Evolutionary conservation across 2,888 invertebrate species (phyloP).

Genomic region (Caenorhabditis sp.): DNA sequence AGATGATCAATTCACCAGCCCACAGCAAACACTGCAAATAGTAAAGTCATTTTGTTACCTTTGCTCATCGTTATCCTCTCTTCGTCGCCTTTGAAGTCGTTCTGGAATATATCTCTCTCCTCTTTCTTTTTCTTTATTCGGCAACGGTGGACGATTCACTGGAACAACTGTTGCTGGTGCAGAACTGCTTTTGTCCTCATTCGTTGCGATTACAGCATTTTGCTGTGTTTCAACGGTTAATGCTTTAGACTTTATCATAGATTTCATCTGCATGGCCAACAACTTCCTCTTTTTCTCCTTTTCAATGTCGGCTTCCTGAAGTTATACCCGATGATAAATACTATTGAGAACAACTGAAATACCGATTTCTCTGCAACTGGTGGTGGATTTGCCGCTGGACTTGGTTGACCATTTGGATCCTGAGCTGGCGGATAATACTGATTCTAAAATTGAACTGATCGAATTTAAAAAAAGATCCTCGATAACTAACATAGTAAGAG

Average conservation of each 20-base stretch:
- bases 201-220: neutral
- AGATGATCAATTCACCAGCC: too few species aligned
- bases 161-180: conserved; percentile 7
- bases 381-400: neutral
- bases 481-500: conserved; percentile 3
- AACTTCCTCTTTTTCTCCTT: neutral
- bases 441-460: neutral
- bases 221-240: neutral
- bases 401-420: neutral
- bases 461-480: neutral
- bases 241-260: conserved; percentile 1
- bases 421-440: neutral
- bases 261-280: conserved; percentile 6
- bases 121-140: conserved; percentile 30
- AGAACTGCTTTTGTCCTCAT: neutral
- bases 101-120: conserved; percentile 33
- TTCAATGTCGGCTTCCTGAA: neutral
- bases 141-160: conserved; percentile 14
- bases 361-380: neutral
- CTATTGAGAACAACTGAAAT: too few species aligned
- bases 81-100: neutral
- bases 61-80: neutral
- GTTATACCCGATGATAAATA: too few species aligned
- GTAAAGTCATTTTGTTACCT: neutral
- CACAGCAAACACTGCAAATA: neutral